Percentiles rank a stretch among this genome's conserved stretches.
phyloP scores from a whole-genome alignment of 2,888 invertebrate species.

The Caenorhabditis parvicauda region DNA sequence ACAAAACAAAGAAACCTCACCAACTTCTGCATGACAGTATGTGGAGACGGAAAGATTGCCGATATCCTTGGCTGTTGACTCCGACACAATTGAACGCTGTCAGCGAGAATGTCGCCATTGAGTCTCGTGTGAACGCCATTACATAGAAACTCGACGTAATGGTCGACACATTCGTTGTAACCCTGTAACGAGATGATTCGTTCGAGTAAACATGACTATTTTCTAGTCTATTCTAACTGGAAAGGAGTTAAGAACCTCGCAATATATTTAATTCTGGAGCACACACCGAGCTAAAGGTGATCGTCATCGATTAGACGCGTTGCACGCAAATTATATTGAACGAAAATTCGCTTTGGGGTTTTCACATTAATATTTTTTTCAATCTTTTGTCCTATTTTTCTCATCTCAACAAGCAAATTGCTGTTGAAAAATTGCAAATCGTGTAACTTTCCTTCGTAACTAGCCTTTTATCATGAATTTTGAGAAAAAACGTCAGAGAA shows the following conservation, averaged over 20 bases:
- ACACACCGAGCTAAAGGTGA: too few species aligned
- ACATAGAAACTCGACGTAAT: constrained; percentile 93
- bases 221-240: too few species aligned
- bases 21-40: constrained; percentile 96
- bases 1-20: constrained; percentile 67
- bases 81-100: constrained; percentile 84
- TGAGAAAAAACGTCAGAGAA: too few species aligned
- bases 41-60: constrained; percentile 88
- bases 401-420: too few species aligned
- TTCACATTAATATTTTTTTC: too few species aligned
- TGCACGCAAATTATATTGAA: too few species aligned
- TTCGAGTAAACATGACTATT: neutral
- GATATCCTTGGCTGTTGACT: constrained; percentile 74
- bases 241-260: neutral
- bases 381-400: too few species aligned
- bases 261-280: neutral
- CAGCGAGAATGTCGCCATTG: constrained; percentile 81
- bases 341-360: too few species aligned
- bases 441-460: too few species aligned
- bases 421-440: too few species aligned
- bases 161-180: constrained; percentile 91
- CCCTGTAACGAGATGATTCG: constrained; percentile 67
- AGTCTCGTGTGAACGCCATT: constrained; percentile 64
- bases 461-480: too few species aligned
- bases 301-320: too few species aligned